Evolutionary conservation across 2,888 invertebrate genomes (phyloP).

Genomic region (Eupithecia subfuscata): DNA sequence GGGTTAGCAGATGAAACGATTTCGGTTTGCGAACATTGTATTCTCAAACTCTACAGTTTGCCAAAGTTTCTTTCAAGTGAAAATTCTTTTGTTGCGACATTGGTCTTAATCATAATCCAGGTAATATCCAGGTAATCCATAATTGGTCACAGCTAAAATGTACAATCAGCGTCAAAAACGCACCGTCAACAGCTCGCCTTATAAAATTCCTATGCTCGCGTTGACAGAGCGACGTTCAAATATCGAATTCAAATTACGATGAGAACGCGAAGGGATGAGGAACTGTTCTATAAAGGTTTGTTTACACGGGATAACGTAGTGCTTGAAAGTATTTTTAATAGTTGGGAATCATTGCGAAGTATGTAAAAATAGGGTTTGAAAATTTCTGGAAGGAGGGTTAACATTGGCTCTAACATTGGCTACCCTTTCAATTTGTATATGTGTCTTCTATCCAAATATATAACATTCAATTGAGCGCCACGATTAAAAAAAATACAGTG

Average conservation of each 20-base stretch:
- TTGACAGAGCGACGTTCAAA: slow-evolving; percentile 65
- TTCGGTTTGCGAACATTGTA: background rate
- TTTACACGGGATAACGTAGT: slow-evolving; percentile 36
- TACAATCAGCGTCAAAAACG: slow-evolving; percentile 5
- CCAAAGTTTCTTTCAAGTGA: background rate
- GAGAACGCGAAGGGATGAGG: slow-evolving; percentile 53
- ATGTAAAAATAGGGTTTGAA: background rate
- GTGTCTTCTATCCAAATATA: no score
- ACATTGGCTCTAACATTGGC: no score
- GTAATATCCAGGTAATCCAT: no score
- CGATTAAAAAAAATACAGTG: no score
- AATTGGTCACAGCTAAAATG: background rate
- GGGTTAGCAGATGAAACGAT: background rate
- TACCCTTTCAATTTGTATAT: no score
- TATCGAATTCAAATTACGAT: slow-evolving; percentile 68
- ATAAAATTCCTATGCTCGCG: slow-evolving; percentile 51
- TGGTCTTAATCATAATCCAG: no score
- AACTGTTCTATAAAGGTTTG: slow-evolving; percentile 48
- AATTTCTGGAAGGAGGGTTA: no score
- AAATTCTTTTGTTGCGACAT: background rate
- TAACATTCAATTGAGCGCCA: no score
- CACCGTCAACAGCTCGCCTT: slow-evolving; percentile 38
- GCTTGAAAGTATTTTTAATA: background rate
- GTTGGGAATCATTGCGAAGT: background rate
- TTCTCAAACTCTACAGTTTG: no score